phyloP scores from a whole-genome alignment of 2,888 invertebrate species.

The Hypercompe scribonia region DNA sequence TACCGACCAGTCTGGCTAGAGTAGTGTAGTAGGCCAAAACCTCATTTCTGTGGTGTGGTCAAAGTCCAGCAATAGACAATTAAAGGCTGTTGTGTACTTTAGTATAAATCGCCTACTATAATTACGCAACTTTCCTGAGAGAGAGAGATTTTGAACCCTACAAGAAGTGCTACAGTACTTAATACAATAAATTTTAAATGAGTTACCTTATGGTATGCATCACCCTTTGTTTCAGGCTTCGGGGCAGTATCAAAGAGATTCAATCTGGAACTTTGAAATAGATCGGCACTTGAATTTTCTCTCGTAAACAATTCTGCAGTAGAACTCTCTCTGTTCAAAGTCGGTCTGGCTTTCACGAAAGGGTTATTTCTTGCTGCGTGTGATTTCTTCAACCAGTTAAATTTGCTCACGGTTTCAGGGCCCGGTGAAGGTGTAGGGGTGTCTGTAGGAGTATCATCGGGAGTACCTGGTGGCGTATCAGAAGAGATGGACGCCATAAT shows the following conservation, averaged over 20 bases:
- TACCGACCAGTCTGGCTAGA: too few relatives aligned
- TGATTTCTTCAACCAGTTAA: constrained; percentile 75
- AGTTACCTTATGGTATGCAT: constrained; percentile 71
- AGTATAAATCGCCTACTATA: background rate
- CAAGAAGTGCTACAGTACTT: background rate
- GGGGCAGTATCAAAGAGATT: constrained; percentile 80
- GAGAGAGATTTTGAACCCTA: background rate
- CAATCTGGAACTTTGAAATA: constrained; percentile 79
- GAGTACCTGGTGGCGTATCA: constrained; percentile 60
- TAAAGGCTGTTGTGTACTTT: background rate
- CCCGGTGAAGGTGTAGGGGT: constrained; percentile 69
- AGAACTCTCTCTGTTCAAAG: constrained; percentile 77
- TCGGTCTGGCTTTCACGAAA: constrained; percentile 75
- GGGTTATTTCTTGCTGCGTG: constrained; percentile 73
- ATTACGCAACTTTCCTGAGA: background rate
- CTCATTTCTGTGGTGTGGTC: too few relatives aligned
- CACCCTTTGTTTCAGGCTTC: constrained; percentile 68
- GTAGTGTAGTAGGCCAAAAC: too few relatives aligned
- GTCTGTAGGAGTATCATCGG: constrained; percentile 60
- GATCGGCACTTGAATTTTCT: constrained; percentile 77
- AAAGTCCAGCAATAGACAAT: too few relatives aligned
- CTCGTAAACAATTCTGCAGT: constrained; percentile 76
- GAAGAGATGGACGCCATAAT: constrained; percentile 45
- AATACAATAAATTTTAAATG: background rate
- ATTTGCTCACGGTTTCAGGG: constrained; percentile 67